Percentiles rank a stretch among this genome's conserved stretches.
These are phyloP conservation scores for Anadara kagoshimensis DNA, from an alignment of 1,140 invertebrate species.

Conservation along the genomic window DNA sequence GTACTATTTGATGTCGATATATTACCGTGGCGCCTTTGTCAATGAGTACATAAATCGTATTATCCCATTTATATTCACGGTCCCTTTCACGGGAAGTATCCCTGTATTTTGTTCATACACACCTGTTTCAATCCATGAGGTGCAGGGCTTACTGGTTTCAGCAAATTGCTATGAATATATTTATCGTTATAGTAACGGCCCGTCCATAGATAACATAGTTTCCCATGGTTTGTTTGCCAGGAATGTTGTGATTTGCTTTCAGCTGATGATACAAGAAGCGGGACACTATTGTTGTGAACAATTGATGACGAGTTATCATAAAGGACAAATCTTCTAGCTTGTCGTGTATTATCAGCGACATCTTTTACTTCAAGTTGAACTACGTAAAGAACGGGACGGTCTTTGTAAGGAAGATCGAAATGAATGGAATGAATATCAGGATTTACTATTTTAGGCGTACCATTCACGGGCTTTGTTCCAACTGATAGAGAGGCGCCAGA, in stretches of 20 bases:
- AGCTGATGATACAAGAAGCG: constrained; percentile 25
- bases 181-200: constrained; percentile 39
- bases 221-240: constrained; percentile 45
- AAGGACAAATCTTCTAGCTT: constrained; percentile 45
- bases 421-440: not conserved
- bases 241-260: constrained; percentile 9
- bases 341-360: constrained; percentile 39
- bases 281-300: not conserved
- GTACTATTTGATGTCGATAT: not conserved
- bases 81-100: constrained; percentile 27
- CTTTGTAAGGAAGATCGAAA: not conserved
- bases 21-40: not conserved
- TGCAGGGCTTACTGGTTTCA: constrained; percentile 12
- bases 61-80: constrained; percentile 32
- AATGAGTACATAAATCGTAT: constrained; percentile 15
- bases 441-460: not conserved
- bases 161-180: constrained; percentile 21
- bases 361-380: constrained; percentile 48
- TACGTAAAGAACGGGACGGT: constrained; percentile 32
- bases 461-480: not conserved
- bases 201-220: constrained; percentile 41
- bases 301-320: constrained; percentile 47
- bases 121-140: constrained; percentile 9
- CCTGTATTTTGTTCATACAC: constrained; percentile 36
- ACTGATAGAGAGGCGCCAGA: not conserved